phyloP scores from a whole-genome alignment of 2,888 invertebrate species.

The Empis livida region DNA sequence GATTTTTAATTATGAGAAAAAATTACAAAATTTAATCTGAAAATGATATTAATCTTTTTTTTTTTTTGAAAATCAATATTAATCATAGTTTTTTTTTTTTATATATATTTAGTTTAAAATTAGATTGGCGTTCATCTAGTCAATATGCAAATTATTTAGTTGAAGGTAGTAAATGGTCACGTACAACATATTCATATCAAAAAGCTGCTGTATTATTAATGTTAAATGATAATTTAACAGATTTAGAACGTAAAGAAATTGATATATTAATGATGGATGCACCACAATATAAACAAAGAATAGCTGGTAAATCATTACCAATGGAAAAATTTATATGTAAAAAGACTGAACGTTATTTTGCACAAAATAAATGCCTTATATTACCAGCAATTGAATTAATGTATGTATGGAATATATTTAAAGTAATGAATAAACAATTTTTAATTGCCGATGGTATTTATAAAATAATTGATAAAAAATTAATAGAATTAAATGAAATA shows the following conservation, averaged over 20 bases:
- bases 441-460: constrained; percentile 47
- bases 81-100: neutral
- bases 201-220: constrained; percentile 73
- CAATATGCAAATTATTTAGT: constrained; percentile 57
- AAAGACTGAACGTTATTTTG: constrained; percentile 65
- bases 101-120: constrained; percentile 39
- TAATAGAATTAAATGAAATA: constrained; percentile 22
- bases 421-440: constrained; percentile 59
- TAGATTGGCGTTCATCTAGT: constrained; percentile 67
- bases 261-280: constrained; percentile 37
- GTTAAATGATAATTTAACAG: constrained; percentile 40
- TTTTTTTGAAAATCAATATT: too few species aligned
- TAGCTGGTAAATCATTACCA: constrained; percentile 92
- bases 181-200: constrained; percentile 82
- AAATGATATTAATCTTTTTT: too few species aligned
- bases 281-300: constrained; percentile 70
- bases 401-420: constrained; percentile 88
- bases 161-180: constrained; percentile 80
- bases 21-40: too few species aligned
- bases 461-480: constrained; percentile 46
- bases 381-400: constrained; percentile 80
- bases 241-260: constrained; percentile 48
- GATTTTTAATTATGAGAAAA: too few species aligned
- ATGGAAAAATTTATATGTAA: constrained; percentile 94
- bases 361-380: constrained; percentile 57